Conservation (phyloP, 2,888 invertebrate species). For the Parnassius apollo region DNA sequence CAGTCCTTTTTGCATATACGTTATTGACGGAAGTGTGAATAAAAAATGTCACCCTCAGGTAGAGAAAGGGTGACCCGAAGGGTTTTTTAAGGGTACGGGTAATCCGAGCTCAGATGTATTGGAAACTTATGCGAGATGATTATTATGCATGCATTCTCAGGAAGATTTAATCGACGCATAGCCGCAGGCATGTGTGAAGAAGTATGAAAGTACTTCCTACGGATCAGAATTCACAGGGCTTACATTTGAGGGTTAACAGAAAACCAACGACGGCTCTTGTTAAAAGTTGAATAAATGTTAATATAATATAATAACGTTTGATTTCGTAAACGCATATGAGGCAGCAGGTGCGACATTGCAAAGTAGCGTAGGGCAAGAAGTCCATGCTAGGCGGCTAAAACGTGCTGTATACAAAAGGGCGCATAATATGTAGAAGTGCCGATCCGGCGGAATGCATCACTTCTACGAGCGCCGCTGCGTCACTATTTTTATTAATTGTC, state of each 20-base stretch:
- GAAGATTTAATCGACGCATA: slow-evolving; percentile 63
- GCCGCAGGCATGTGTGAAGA: slow-evolving; percentile 65
- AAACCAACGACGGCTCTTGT: slow-evolving; percentile 3
- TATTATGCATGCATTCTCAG: slow-evolving; percentile 79
- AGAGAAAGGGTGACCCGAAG: slow-evolving; percentile 67
- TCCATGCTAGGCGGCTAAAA: too few relatives aligned
- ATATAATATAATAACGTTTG: too few relatives aligned
- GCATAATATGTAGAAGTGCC: too few relatives aligned
- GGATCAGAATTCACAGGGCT: slow-evolving; percentile 48
- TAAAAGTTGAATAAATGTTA: neutral
- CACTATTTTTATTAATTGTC: too few relatives aligned
- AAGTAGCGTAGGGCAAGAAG: too few relatives aligned
- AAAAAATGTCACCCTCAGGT: slow-evolving; percentile 78
- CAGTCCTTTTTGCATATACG: slow-evolving; percentile 77
- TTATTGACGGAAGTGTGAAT: slow-evolving; percentile 78
- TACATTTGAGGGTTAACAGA: slow-evolving; percentile 53
- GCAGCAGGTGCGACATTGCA: too few relatives aligned
- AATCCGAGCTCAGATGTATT: slow-evolving; percentile 65
- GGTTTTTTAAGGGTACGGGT: slow-evolving; percentile 57
- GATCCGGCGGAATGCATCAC: too few relatives aligned
- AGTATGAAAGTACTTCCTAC: slow-evolving; percentile 54
- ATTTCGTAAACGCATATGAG: too few relatives aligned
- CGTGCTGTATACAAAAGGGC: too few relatives aligned
- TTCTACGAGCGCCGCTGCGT: too few relatives aligned
- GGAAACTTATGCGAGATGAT: slow-evolving; percentile 61